Conservation (phyloP, 2,113 vertebrate species). For the Gymnorhina tibicen region DNA sequence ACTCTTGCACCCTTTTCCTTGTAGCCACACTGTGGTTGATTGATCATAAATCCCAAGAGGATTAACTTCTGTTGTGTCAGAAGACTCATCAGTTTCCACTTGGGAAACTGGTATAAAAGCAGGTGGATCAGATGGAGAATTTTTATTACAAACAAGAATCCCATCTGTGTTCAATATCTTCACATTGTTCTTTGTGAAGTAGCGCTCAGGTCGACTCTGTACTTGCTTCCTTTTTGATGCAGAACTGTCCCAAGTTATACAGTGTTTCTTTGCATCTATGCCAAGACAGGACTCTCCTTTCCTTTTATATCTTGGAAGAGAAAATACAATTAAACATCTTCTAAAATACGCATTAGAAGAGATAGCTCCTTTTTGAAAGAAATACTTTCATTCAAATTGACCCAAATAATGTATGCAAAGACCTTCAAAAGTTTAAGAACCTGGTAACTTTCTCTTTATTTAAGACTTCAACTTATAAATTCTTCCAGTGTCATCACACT, state of each 20-base stretch:
- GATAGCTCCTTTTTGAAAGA: neutral
- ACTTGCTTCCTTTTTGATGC: conserved; percentile 68
- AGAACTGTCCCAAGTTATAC: conserved; percentile 80
- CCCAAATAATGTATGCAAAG: neutral
- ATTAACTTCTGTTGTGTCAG: conserved; percentile 69
- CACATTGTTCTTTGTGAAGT: conserved; percentile 76
- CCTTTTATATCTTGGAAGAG: conserved; percentile 82
- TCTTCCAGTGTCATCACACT: neutral
- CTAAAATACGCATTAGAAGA: neutral
- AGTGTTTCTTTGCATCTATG: conserved; percentile 79
- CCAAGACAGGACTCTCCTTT: conserved; percentile 87
- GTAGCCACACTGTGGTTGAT: conserved; percentile 85
- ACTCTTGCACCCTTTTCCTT: conserved; percentile 78
- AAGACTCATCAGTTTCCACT: neutral
- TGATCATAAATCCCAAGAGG: conserved; percentile 90
- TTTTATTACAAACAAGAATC: conserved; percentile 18
- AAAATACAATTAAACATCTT: neutral
- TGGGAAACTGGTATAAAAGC: conserved; percentile 74
- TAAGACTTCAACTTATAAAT: neutral
- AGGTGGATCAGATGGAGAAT: neutral
- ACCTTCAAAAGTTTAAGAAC: neutral
- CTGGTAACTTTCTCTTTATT: neutral
- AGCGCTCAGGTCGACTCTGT: conserved; percentile 73
- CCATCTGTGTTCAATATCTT: conserved; percentile 69
- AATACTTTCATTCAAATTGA: neutral